These are phyloP conservation scores for Cirrhinus mrigala DNA, from an alignment of 2,797 vertebrate genomes.

Conservation along the genomic window DNA sequence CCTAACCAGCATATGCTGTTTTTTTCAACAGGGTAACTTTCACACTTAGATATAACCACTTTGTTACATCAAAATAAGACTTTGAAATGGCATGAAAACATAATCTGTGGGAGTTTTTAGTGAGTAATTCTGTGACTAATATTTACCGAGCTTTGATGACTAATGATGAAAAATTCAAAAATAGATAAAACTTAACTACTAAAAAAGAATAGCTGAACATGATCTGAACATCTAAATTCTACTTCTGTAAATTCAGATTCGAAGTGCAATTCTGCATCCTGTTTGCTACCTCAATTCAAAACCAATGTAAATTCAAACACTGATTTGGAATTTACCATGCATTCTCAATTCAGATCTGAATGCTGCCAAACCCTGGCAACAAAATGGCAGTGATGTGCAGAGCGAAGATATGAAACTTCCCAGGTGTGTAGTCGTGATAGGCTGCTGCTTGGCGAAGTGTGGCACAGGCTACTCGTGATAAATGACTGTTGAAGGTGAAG, in stretches of 20 bases:
- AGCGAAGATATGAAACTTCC: not conserved
- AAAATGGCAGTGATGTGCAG: not conserved
- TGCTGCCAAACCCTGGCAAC: not conserved
- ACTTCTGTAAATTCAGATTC: not conserved
- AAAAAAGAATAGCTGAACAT: no score
- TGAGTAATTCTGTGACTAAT: no score
- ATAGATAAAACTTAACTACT: no score
- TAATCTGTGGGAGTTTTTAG: no score
- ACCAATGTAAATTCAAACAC: not conserved
- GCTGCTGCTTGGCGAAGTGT: constrained; percentile 30
- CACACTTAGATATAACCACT: no score
- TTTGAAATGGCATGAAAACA: no score
- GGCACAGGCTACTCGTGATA: constrained; percentile 32
- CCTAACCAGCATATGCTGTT: no score
- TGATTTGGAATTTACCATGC: not conserved
- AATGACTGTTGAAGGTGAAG: constrained; percentile 40
- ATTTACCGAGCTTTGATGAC: no score
- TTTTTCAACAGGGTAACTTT: no score
- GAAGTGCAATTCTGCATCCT: not conserved
- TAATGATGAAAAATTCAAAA: no score
- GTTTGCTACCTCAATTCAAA: not conserved
- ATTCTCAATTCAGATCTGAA: constrained; percentile 1
- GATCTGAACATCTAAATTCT: not conserved
- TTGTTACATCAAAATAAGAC: no score
- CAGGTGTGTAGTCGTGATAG: constrained; percentile 47